Percentiles rank a stretch among this genome's conserved stretches.
Conservation (phyloP, 2,113 vertebrate species). For the Cyprinodon variegatus region DNA sequence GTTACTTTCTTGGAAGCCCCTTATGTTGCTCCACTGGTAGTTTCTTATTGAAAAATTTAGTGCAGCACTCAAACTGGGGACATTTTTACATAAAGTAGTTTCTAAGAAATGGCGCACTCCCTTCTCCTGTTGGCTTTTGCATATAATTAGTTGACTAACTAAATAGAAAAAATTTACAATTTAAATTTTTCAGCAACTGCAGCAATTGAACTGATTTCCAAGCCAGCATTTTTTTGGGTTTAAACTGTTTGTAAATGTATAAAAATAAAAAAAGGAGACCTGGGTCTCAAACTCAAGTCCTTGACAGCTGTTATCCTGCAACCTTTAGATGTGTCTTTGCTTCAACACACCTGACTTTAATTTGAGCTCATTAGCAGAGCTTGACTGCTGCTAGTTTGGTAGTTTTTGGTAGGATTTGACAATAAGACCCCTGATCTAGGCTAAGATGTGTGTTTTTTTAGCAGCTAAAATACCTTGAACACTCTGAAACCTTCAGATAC, state of each 20-base stretch:
- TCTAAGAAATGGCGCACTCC: not conserved
- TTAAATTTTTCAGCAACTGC: not conserved
- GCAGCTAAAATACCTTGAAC: not conserved
- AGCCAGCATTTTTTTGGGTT: not conserved
- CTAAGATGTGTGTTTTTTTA: not conserved
- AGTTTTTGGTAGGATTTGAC: not conserved
- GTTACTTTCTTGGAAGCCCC: conserved; percentile 22
- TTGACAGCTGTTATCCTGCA: too few species aligned
- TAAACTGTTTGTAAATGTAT: not conserved
- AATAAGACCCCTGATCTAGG: not conserved
- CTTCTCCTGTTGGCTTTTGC: not conserved
- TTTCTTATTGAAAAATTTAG: conserved; percentile 46
- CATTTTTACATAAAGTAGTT: conserved; percentile 27
- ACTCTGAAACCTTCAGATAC: not conserved
- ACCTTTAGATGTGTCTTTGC: too few species aligned
- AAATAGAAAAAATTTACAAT: not conserved
- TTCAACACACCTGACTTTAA: too few species aligned
- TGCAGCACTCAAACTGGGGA: conserved; percentile 25
- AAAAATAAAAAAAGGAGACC: not conserved
- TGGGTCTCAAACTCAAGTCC: too few species aligned
- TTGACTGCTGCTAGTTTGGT: too few species aligned
- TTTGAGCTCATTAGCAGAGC: too few species aligned
- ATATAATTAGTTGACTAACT: not conserved
- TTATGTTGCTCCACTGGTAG: conserved; percentile 38
- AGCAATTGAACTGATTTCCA: too few species aligned